These are phyloP conservation scores for Opisthocomus hoazin DNA, from an alignment of 2,113 vertebrate genomes.

Conservation along the genomic window DNA sequence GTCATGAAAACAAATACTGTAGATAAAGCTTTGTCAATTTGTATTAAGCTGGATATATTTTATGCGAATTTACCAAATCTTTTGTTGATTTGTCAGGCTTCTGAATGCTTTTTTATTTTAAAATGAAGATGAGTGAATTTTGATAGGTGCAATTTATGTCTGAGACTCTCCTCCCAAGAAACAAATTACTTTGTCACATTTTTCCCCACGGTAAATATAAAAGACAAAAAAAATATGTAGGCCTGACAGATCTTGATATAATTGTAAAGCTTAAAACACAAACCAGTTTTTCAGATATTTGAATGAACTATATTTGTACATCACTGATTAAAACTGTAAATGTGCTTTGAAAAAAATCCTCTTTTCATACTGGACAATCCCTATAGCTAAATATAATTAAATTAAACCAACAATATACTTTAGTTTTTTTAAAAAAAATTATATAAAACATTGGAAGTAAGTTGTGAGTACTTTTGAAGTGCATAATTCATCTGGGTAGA, in stretches of 20 bases:
- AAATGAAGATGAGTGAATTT: constrained; percentile 53
- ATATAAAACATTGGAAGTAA: constrained; percentile 51
- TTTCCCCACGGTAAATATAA: not conserved
- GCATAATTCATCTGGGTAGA: constrained; percentile 51
- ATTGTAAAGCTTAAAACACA: constrained; percentile 28
- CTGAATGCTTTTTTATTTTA: not conserved
- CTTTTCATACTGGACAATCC: not conserved
- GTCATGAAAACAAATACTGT: constrained; percentile 70
- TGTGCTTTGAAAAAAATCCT: not conserved
- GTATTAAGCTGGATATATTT: constrained; percentile 75
- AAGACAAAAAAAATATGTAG: constrained; percentile 11
- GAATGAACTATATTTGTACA: not conserved
- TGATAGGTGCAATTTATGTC: constrained; percentile 46
- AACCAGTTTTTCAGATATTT: constrained; percentile 27
- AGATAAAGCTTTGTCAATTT: constrained; percentile 59
- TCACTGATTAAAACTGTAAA: constrained; percentile 10
- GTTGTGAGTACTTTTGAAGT: constrained; percentile 48
- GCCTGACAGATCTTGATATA: constrained; percentile 14
- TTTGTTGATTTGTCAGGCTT: constrained; percentile 32
- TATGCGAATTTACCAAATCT: constrained; percentile 73
- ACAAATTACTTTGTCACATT: constrained; percentile 51
- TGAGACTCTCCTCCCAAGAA: constrained; percentile 38
- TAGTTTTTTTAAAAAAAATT: not conserved
- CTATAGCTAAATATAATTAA: constrained; percentile 14
- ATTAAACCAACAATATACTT: not conserved